phyloP scores from a whole-genome alignment of 2,888 invertebrate species.

The Drosophila koepferae region DNA sequence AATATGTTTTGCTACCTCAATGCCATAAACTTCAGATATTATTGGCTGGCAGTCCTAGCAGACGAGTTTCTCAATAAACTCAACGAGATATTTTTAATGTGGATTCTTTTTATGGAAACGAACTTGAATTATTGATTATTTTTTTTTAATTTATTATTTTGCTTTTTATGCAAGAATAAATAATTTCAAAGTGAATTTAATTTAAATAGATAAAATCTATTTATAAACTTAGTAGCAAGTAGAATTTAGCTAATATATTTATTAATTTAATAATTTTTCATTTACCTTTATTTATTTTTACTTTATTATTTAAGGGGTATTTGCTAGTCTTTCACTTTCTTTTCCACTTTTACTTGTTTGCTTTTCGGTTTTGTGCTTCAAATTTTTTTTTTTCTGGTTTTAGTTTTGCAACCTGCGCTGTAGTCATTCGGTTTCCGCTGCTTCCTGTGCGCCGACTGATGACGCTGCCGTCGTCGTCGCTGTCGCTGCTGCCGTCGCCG shows the following conservation, averaged over 20 bases:
- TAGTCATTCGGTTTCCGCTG: conserved; percentile 73
- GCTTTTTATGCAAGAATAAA: not conserved
- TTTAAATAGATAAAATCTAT: no score
- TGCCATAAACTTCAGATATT: not conserved
- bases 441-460: conserved; percentile 60
- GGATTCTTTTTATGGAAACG: not conserved
- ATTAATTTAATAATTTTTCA: no score
- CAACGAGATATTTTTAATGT: not conserved
- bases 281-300: no score
- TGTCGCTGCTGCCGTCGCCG: no score
- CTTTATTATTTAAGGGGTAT: not conserved
- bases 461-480: no score
- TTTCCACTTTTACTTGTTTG: conserved; percentile 13
- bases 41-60: not conserved
- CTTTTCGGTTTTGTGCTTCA: conserved; percentile 13
- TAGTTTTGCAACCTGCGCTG: conserved; percentile 57
- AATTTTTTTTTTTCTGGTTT: conserved; percentile 32
- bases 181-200: no score
- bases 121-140: not conserved
- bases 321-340: conserved; percentile 3
- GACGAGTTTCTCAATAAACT: not conserved
- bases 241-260: no score
- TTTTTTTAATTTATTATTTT: no score
- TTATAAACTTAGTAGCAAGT: no score
- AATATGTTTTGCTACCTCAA: not conserved